These are phyloP conservation scores for Pteropus rufus DNA, from an alignment of 2,797 vertebrate genomes.

Conservation along the genomic window DNA sequence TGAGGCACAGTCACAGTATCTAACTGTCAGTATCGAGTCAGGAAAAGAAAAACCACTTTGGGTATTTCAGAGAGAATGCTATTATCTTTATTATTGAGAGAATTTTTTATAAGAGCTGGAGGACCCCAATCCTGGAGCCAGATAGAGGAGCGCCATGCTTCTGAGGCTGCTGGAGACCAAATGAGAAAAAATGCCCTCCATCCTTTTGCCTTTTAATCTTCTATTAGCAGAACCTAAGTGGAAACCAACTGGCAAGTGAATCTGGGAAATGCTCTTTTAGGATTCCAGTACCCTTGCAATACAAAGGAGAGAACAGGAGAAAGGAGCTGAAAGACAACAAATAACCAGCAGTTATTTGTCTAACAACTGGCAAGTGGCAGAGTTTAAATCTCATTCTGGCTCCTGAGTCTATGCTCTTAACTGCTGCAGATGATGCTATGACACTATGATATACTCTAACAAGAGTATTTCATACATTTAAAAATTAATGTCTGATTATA, in stretches of 20 bases:
- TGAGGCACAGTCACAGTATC: not conserved
- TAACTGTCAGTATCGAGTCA: not conserved
- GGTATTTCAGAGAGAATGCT: not conserved
- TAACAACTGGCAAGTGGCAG: not conserved
- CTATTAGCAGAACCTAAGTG: not conserved
- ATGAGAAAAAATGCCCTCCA: not conserved
- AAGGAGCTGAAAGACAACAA: not conserved
- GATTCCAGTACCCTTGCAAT: not conserved
- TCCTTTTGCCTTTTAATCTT: not conserved
- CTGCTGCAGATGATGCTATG: not conserved
- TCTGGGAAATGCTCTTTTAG: not conserved
- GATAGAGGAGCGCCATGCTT: not conserved
- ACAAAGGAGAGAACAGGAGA: not conserved
- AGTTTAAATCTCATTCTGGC: not conserved
- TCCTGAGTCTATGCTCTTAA: not conserved
- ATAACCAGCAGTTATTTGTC: not conserved
- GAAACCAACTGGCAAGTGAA: not conserved
- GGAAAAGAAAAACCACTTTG: slow-evolving; percentile 2
- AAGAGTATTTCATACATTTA: not conserved
- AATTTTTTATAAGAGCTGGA: not conserved
- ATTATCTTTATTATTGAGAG: not conserved
- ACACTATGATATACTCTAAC: not conserved
- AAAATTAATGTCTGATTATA: not conserved
- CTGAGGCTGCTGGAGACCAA: not conserved
- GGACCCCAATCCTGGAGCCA: not conserved